phyloP scores from a whole-genome alignment of 1,140 invertebrate species.

The Aphis craccivora region DNA sequence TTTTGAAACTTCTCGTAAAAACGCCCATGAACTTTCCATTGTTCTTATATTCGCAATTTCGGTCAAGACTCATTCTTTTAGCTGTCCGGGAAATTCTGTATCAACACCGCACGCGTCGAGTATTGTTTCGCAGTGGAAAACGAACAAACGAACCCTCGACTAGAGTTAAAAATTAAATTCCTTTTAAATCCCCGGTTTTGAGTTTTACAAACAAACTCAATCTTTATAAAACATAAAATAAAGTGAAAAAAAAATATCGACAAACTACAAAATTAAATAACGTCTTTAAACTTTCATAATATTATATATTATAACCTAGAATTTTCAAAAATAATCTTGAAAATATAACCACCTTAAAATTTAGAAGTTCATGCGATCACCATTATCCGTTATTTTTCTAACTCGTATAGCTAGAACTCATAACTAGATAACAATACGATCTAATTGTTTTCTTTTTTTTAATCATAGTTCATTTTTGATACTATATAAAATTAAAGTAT shows the following conservation, averaged over 20 bases:
- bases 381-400: not conserved
- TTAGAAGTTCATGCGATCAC: not conserved
- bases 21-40: not conserved
- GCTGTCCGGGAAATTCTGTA: not conserved
- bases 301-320: not conserved
- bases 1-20: slow-evolving; percentile 15
- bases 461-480: not conserved
- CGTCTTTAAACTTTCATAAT: not conserved
- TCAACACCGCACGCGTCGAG: not conserved
- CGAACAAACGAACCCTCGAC: not conserved
- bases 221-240: not conserved
- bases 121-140: not conserved
- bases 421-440: not conserved
- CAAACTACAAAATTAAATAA: not conserved
- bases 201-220: not conserved
- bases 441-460: not conserved
- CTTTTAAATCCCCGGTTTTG: not conserved
- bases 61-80: not conserved
- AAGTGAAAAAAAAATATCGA: not conserved
- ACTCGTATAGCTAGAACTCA: not conserved
- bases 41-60: slow-evolving; percentile 3
- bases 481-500: not conserved
- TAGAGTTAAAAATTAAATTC: slow-evolving; percentile 8
- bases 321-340: not conserved
- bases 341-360: not conserved